Evolutionary conservation across 1,140 invertebrate species (phyloP).

Genomic region (Panulirus ornatus): DNA sequence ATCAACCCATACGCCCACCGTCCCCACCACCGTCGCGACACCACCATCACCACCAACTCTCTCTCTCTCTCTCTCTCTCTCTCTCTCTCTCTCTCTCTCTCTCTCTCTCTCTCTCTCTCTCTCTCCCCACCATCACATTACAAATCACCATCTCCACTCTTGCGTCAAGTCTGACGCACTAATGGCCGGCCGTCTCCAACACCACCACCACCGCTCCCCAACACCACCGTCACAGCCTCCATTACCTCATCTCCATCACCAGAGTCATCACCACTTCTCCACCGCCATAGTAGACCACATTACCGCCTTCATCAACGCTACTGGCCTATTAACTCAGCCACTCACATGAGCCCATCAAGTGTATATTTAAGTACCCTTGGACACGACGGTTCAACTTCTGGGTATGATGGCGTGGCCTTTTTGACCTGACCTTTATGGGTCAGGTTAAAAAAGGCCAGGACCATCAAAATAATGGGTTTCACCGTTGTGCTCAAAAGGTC

Average conservation of each 20-base stretch:
- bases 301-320: not conserved
- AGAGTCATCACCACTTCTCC: not conserved
- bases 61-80: constrained; percentile 25
- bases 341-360: too few species aligned
- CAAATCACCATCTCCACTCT: not conserved
- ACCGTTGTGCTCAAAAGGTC: too few species aligned
- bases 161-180: not conserved
- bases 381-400: not conserved
- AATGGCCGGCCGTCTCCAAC: not conserved
- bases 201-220: not conserved
- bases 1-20: not conserved
- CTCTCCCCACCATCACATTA: not conserved
- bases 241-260: not conserved
- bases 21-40: too few species aligned
- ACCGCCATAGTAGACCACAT: not conserved
- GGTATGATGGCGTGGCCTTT: too few species aligned
- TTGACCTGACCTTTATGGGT: too few species aligned
- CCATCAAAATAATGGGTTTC: too few species aligned
- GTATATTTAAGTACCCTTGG: too few species aligned
- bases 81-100: constrained; percentile 10
- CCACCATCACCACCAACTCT: not conserved
- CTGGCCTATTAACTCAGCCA: too few species aligned
- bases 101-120: not conserved
- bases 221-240: not conserved
- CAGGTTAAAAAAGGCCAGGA: too few species aligned